Percentiles rank a stretch among this genome's conserved stretches.
phyloP scores from a whole-genome alignment of 2,797 vertebrate species.

The Tolypeutes matacus region DNA sequence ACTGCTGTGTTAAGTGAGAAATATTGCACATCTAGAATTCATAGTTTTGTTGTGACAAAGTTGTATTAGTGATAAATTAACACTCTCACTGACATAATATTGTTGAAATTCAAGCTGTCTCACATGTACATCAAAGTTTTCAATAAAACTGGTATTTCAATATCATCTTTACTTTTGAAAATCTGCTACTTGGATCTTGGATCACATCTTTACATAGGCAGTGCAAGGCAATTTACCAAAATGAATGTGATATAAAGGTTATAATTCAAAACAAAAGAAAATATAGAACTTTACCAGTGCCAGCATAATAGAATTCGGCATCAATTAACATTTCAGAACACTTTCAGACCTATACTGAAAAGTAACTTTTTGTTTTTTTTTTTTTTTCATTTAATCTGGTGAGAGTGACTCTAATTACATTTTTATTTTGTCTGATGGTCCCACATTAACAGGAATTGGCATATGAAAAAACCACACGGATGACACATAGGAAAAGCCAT shows the following conservation, averaged over 20 bases:
- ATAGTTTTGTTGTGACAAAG: not conserved
- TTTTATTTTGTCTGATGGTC: not conserved
- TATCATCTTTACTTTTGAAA: slow-evolving; percentile 1
- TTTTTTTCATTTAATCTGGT: not conserved
- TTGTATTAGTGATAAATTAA: not conserved
- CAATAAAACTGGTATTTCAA: not conserved
- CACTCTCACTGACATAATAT: not conserved
- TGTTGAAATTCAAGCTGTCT: not conserved
- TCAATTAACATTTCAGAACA: not conserved
- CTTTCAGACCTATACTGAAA: not conserved
- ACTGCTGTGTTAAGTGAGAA: not conserved
- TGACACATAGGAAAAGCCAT: slow-evolving; percentile 21
- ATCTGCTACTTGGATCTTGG: not conserved
- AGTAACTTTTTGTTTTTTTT: not conserved
- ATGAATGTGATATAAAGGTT: not conserved
- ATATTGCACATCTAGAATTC: not conserved
- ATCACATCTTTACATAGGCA: not conserved
- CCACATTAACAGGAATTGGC: not conserved
- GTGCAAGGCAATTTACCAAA: not conserved
- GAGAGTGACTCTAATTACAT: not conserved
- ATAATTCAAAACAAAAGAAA: not conserved
- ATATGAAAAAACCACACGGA: not conserved
- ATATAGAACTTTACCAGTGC: not conserved
- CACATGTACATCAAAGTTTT: not conserved
- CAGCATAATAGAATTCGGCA: not conserved